Conservation (phyloP, 2,113 vertebrate genomes). For the Pygoscelis antarcticus region DNA sequence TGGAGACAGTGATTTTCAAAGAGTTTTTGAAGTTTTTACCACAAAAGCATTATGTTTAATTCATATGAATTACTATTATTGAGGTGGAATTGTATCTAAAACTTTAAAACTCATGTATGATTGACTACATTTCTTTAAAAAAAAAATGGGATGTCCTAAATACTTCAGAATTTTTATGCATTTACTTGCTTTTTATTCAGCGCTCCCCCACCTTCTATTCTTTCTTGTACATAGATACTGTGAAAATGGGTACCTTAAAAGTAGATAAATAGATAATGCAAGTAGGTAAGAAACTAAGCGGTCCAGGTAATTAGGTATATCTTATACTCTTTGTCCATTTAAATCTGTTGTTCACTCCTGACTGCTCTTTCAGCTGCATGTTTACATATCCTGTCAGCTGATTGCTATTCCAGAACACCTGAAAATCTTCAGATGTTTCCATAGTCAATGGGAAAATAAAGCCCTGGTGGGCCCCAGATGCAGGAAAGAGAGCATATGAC, state of each 20-base stretch:
- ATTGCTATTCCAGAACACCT: neutral
- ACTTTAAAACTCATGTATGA: neutral
- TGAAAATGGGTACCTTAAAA: neutral
- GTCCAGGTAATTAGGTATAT: neutral
- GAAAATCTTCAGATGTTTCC: neutral
- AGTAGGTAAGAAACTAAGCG: neutral
- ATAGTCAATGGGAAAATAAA: neutral
- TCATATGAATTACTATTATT: neutral
- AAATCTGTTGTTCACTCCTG: neutral
- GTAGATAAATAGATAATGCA: neutral
- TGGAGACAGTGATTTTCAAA: neutral
- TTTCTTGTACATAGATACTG: neutral
- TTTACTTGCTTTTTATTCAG: neutral
- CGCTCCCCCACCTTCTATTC: neutral
- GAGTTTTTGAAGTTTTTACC: neutral
- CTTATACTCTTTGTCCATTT: neutral
- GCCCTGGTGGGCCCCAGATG: neutral
- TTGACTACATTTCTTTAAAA: neutral
- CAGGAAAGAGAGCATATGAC: neutral
- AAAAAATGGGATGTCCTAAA: neutral
- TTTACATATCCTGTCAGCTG: neutral
- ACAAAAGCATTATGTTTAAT: neutral
- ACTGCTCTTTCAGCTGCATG: neutral
- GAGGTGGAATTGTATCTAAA: neutral
- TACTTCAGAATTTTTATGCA: neutral